A percentile compares a stretch with the other conserved stretches of the same genome.
Conservation (phyloP, 2,797 vertebrate species). For the Lophius americanus region DNA sequence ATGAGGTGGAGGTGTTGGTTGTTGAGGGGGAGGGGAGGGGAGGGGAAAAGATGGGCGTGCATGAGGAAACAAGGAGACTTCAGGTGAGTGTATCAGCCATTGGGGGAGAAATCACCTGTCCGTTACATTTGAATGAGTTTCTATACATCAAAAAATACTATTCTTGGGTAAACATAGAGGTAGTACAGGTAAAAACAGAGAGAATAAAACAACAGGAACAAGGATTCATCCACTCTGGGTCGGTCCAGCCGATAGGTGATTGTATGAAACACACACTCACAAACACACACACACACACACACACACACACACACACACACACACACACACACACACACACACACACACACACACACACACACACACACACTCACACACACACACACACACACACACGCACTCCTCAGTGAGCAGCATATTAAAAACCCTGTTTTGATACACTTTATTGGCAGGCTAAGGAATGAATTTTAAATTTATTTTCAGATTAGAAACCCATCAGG, state of each 20-base stretch:
- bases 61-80: not conserved
- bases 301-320: too few species aligned
- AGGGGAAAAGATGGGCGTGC: not conserved
- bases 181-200: not conserved
- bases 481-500: too few species aligned
- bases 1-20: not conserved
- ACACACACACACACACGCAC: too few species aligned
- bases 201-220: not conserved
- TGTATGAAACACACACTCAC: conserved; percentile 8
- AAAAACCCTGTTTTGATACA: too few species aligned
- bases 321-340: too few species aligned
- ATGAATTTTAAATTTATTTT: too few species aligned
- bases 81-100: conserved; percentile 5
- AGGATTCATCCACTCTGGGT: conserved; percentile 16
- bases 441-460: too few species aligned
- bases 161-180: not conserved
- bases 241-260: conserved; percentile 23
- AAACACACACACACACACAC: not conserved
- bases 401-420: too few species aligned
- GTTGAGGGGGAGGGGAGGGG: not conserved
- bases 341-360: too few species aligned
- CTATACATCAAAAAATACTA: conserved; percentile 4
- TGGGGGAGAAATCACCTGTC: not conserved
- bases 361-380: too few species aligned
- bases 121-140: not conserved